Conservation (phyloP, 37 sponge, comb jelly and placozoan species). For the Petrosia ficiformis region DNA sequence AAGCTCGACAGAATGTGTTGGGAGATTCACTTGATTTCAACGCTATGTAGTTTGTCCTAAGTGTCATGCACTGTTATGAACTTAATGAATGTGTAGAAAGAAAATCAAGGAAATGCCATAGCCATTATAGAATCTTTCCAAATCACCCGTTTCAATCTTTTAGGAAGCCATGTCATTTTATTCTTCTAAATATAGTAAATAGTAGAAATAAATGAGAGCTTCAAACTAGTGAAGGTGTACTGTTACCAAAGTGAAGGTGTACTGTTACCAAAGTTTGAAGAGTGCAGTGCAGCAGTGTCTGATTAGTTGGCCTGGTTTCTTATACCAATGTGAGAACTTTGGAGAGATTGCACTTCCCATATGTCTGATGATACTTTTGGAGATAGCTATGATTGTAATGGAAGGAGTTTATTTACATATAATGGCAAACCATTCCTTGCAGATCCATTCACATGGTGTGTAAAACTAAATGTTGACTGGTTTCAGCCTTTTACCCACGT, state of each 20-base stretch:
- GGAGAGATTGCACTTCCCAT: background rate
- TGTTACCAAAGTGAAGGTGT: background rate
- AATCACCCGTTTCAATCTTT: background rate
- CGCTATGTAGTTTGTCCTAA: background rate
- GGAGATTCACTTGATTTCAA: background rate
- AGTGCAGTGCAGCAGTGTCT: background rate
- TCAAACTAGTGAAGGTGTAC: no score
- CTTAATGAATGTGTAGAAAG: background rate
- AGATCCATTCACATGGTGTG: background rate
- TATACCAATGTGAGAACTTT: background rate
- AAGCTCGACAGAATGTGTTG: background rate
- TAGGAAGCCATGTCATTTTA: background rate
- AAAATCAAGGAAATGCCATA: background rate
- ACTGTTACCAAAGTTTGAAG: background rate
- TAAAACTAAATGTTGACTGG: conserved; percentile 22
- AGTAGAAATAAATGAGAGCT: background rate
- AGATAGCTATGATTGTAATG: background rate
- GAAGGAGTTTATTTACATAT: background rate
- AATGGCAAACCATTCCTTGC: background rate
- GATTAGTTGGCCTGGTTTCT: background rate
- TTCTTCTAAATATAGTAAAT: background rate
- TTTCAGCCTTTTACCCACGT: conserved; percentile 21
- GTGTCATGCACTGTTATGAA: background rate
- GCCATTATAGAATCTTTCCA: background rate
- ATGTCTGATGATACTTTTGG: background rate